phyloP scores from a whole-genome alignment of 2,797 vertebrate genomes.

The Valencia hispanica region DNA sequence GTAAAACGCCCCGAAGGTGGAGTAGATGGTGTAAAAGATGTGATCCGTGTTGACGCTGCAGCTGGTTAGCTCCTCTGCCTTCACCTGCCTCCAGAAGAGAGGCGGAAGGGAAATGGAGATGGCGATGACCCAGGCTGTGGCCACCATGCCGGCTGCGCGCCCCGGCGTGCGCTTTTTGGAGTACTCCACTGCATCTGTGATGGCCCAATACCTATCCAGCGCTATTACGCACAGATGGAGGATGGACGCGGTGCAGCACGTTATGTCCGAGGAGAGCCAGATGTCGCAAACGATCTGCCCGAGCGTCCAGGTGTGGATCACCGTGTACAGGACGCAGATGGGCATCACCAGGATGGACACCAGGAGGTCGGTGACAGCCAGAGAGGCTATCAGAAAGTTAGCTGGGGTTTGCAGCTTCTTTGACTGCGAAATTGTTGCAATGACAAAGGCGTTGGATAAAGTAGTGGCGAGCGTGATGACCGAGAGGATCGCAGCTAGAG shows the following conservation, averaged over 20 bases:
- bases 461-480: slow-evolving; percentile 92
- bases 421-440: slow-evolving; percentile 93
- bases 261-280: slow-evolving; percentile 98
- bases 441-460: slow-evolving; percentile 95
- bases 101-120: slow-evolving; percentile 97
- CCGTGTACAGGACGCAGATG: slow-evolving; percentile 92
- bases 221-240: slow-evolving; percentile 98
- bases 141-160: slow-evolving; percentile 93
- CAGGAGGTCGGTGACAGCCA: slow-evolving; percentile 95
- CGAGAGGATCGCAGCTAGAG: slow-evolving; percentile 83
- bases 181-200: slow-evolving; percentile 97
- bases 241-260: slow-evolving; percentile 98
- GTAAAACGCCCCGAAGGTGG: slow-evolving; percentile 97
- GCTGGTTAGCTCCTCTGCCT: slow-evolving; percentile 87
- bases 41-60: slow-evolving; percentile 96
- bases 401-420: slow-evolving; percentile 96
- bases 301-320: slow-evolving; percentile 92
- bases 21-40: slow-evolving; percentile 97
- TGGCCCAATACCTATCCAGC: slow-evolving; percentile 97
- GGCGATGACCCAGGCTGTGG: slow-evolving; percentile 94
- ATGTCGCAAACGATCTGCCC: slow-evolving; percentile 94
- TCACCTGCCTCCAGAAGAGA: slow-evolving; percentile 97
- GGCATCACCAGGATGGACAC: slow-evolving; percentile 98
- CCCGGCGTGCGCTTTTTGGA: slow-evolving; percentile 91
- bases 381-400: slow-evolving; percentile 96